Percentiles rank a stretch among this genome's conserved stretches.
Evolutionary conservation across 2,797 vertebrate genomes (phyloP).

Genomic region (Oreortyx pictus): DNA sequence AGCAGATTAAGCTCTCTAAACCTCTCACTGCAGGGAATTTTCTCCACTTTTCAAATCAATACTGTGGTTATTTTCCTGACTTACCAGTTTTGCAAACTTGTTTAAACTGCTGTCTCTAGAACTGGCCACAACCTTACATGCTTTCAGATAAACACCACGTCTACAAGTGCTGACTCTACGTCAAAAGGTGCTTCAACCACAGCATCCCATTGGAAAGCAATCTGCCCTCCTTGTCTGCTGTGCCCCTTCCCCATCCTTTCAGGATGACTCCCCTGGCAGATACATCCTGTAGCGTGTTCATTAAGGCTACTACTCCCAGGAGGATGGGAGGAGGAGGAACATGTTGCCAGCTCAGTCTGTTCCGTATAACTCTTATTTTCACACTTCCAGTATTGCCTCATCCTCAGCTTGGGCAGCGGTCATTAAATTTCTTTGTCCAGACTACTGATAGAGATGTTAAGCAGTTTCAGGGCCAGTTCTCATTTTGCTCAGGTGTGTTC

Average conservation of each 20-base stretch:
- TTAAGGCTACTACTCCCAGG: neutral
- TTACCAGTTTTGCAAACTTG: conserved; percentile 7
- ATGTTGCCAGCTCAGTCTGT: neutral
- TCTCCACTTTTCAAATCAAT: conserved; percentile 50
- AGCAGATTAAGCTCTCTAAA: conserved; percentile 67
- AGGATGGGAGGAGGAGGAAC: neutral
- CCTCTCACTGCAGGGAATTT: conserved; percentile 49
- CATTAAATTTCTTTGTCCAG: neutral
- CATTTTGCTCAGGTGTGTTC: neutral
- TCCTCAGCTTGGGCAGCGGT: neutral
- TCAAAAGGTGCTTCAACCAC: neutral
- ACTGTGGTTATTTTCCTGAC: conserved; percentile 34
- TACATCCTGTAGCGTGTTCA: neutral
- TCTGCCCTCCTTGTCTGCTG: neutral
- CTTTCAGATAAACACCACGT: neutral
- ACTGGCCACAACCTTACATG: neutral
- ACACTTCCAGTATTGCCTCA: neutral
- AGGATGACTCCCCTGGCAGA: neutral
- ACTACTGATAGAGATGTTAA: neutral
- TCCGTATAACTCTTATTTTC: neutral
- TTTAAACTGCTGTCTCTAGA: neutral
- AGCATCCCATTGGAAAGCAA: neutral
- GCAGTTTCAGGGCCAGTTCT: neutral
- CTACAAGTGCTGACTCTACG: neutral
- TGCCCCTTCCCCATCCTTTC: neutral